A percentile compares a stretch with the other conserved stretches of the same genome.
Evolutionary conservation across 2,797 vertebrate species (phyloP).

Genomic region (Paguma larvata): DNA sequence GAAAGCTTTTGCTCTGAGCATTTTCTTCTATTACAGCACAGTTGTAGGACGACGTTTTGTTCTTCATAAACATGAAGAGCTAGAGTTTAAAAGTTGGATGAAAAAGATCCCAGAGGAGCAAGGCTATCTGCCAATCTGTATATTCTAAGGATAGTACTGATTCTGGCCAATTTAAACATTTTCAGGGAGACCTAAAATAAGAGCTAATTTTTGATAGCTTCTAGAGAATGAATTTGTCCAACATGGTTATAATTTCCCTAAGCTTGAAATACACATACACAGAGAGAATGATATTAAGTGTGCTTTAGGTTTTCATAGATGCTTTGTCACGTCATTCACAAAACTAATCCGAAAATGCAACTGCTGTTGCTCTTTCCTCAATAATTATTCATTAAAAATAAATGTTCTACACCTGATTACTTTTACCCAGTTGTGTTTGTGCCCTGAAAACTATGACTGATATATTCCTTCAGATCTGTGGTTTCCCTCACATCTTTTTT

Average conservation of each 20-base stretch:
- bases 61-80: slow-evolving; percentile 13
- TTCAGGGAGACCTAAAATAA: not conserved
- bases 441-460: slow-evolving; percentile 7
- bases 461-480: not conserved
- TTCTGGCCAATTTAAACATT: not conserved
- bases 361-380: not conserved
- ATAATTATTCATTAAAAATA: slow-evolving; percentile 28
- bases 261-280: not conserved
- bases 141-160: not conserved
- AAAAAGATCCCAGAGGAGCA: not conserved
- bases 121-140: not conserved
- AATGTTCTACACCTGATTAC: not conserved
- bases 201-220: not conserved
- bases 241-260: not conserved
- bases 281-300: not conserved
- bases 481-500: not conserved
- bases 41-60: not conserved
- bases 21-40: not conserved
- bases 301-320: slow-evolving; percentile 13
- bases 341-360: not conserved
- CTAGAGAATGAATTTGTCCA: not conserved
- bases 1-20: not conserved
- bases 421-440: not conserved
- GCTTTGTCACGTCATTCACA: not conserved
- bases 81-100: not conserved